Percentiles rank a stretch among this genome's conserved stretches.
Evolutionary conservation across 2,113 vertebrate species (phyloP).

Genomic region (Tragelaphus strepsiceros): DNA sequence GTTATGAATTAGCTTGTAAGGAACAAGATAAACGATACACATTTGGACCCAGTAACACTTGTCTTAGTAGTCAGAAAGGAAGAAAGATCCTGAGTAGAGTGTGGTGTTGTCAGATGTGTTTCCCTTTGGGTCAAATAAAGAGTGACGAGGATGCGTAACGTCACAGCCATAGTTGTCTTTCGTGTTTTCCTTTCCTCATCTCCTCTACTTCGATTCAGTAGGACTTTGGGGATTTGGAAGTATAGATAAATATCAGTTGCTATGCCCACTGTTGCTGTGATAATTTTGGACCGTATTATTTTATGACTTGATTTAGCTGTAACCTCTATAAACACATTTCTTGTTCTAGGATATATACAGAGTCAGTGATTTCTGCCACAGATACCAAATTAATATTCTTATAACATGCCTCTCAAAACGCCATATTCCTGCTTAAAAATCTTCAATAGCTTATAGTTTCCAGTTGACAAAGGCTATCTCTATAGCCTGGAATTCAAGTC

Average conservation of each 20-base stretch:
- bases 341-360: not conserved
- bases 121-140: not conserved
- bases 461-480: not conserved
- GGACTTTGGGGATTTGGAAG: not conserved
- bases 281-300: not conserved
- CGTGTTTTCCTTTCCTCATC: not conserved
- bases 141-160: not conserved
- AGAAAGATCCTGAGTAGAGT: not conserved
- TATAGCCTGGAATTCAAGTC: not conserved
- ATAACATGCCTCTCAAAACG: not conserved
- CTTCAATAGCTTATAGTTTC: not conserved
- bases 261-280: not conserved
- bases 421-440: not conserved
- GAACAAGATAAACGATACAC: too few species aligned
- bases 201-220: not conserved
- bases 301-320: not conserved
- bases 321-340: not conserved
- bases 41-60: not conserved
- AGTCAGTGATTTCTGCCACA: not conserved
- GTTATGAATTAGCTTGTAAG: not conserved
- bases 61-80: not conserved
- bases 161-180: not conserved
- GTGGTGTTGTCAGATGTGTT: not conserved
- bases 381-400: not conserved
- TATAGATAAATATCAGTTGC: not conserved